A percentile compares a stretch with the other conserved stretches of the same genome.
phyloP scores from a whole-genome alignment of 2,797 vertebrate species.

The Heliangelus exortis region DNA sequence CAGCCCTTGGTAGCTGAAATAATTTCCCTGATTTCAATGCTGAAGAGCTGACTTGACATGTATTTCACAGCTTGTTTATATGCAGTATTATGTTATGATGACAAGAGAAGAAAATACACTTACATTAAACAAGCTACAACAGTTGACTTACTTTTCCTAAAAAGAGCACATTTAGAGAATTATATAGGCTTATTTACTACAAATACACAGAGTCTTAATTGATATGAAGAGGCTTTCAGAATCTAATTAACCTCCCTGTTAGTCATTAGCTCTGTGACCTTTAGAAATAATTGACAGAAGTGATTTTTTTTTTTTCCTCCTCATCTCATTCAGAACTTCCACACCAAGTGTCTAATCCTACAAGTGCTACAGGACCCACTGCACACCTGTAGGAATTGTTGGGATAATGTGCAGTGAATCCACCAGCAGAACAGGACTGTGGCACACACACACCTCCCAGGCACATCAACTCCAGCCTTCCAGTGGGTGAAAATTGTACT shows the following conservation, averaged over 20 bases:
- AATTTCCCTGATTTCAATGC: slow-evolving; percentile 27
- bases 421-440: slow-evolving; percentile 81
- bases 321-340: slow-evolving; percentile 81
- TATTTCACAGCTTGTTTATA: slow-evolving; percentile 1
- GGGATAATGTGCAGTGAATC: slow-evolving; percentile 78
- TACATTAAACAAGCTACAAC: slow-evolving; percentile 8
- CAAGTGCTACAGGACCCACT: slow-evolving; percentile 49
- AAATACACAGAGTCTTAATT: slow-evolving; percentile 77
- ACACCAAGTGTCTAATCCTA: slow-evolving; percentile 73
- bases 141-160: slow-evolving; percentile 27
- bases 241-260: slow-evolving; percentile 96
- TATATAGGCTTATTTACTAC: slow-evolving; percentile 75
- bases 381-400: slow-evolving; percentile 76
- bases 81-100: background rate
- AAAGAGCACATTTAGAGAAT: slow-evolving; percentile 58
- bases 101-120: slow-evolving; percentile 13
- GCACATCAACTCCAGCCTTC: slow-evolving; percentile 18
- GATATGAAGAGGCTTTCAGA: slow-evolving; percentile 86
- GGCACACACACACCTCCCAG: slow-evolving; percentile 64
- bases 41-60: background rate
- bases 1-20: background rate
- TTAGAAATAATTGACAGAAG: slow-evolving; percentile 96
- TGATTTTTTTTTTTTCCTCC: slow-evolving; percentile 72
- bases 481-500: background rate
- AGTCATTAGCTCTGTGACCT: slow-evolving; percentile 98